Conservation (phyloP, 2,888 invertebrate genomes). For the Metacarcinus magister region DNA sequence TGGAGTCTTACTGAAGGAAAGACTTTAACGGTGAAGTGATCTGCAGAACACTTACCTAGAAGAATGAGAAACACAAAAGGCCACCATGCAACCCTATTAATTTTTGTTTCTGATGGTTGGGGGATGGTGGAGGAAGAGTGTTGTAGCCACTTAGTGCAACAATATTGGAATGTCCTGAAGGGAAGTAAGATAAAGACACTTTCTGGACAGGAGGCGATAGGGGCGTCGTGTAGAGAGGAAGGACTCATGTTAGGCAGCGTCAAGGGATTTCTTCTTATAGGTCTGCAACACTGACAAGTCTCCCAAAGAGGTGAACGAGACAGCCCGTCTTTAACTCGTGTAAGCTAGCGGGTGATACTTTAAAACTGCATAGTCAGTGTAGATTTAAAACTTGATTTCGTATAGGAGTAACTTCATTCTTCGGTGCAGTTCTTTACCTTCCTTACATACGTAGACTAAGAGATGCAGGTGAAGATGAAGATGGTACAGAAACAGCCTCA, state of each 20-base stretch:
- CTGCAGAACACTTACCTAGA: not conserved
- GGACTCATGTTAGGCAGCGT: constrained; percentile 26
- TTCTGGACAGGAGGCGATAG: not conserved
- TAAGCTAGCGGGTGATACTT: not conserved
- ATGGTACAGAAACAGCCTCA: not conserved
- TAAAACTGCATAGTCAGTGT: not conserved
- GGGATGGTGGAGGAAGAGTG: not conserved
- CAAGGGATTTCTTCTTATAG: constrained; percentile 28
- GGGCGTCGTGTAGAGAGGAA: not conserved
- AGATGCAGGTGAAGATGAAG: not conserved
- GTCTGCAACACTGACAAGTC: not conserved
- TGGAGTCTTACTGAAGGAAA: not conserved
- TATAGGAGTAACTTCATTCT: not conserved
- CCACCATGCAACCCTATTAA: not conserved
- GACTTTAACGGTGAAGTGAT: not conserved
- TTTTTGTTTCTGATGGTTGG: not conserved
- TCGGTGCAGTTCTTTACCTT: not conserved
- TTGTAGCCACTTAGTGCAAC: constrained; percentile 13
- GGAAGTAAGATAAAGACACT: not conserved
- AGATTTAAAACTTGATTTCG: not conserved
- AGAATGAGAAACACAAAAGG: not conserved
- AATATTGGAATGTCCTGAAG: not conserved
- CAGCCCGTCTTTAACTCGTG: not conserved
- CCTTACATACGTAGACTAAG: not conserved
- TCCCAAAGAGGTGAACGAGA: not conserved